Base-by-base conservation (phyloP, 2,797 vertebrate genomes). In the Aulostomus chinensis region DNA sequence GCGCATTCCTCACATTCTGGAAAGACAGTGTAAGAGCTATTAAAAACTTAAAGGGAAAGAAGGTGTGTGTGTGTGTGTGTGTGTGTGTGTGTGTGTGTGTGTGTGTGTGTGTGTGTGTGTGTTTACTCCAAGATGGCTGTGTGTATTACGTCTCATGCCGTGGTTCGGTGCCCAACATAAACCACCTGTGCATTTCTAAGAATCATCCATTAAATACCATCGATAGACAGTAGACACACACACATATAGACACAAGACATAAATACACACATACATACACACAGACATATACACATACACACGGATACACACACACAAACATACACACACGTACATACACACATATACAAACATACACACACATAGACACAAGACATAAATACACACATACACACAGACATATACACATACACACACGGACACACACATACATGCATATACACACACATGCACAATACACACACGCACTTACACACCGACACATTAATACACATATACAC, bases 1-100 rank as follows among this genome's bases (percentile, higher is more conserved):
- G 33, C 34, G 52, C 79, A 86, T 86, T 85, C 76, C 39, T 74
- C 48, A 65, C 68, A 81, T 86, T 80, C 79, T 90, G 74, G 64
- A 82, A 84, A 69, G 54, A 68, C 55, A 53, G 46, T 75, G 76
- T 78, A 68, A 81, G 70, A 34, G 68, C 51, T 58, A 42, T 80
- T 83, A 83, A 87, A 88, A 56, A 36, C 24, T 68, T 75, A 43
- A 76, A 64, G 58, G 40, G 34, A 65, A 52, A 66, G 18, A 54
- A 48, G 29, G 35, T 30, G 21, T 18, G 29, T 11, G 47, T 7
- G 21, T 56, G 46, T 36, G 31, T 51, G 18, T 17, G 33, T 5
- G 53, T 48, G 17, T 67, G n/a, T 9, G 13, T 21, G 18, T 48
- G 32, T 46, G 35, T 24, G 22, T 24, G 8, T 24, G 25, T 43